Base-by-base conservation (phyloP, 92 coral and sea anemone genomes). In the Phenganax stokvisi region DNA sequence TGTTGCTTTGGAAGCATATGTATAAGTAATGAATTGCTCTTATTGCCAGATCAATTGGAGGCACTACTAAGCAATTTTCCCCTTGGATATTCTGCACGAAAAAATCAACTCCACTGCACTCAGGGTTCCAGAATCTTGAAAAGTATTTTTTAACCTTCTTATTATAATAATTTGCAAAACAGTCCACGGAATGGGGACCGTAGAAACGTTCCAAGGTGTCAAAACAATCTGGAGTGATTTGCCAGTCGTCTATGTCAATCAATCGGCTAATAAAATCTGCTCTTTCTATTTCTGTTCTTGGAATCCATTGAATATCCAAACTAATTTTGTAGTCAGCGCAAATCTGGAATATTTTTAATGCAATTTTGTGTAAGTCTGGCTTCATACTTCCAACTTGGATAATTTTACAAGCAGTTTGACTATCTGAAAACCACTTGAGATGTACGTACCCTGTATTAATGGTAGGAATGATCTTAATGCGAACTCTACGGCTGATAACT, bases 231-330 rank as follows among this genome's bases (percentile, higher is more conserved):
- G 81, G 64, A 12, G 87, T 76, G 54, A 76, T 56, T 65, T 84
- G 89, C 87, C 87, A 86, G 62, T 76, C 81, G 13, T 84, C 84
- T 20, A 20, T 20, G 25, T 20, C 25, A 20, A 20, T 20, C 25
- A 20, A 20, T 20, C 25, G 25, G 25, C 89, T 87, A 25, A 84
- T 77, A 30, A 12, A 58, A 54, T 79, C 84, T 51, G 84, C 87
- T 59, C 30, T 11, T 56, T 9, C 51, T 20, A 71, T 31, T n/a
- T 71, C 56, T 8, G 85, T 60, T 12, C 87, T 59, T 11, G 89
- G 91, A 62, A 88, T 85, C 89, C 89, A 88, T 54, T 85, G 76
- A 6, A 88, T 72, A 55, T 88, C 86, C 10, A 81, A 57, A 9
- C 72, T 29, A 8, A 86, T 80, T 0, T 54, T n/a, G 37, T 79